Base-by-base conservation (phyloP, 2,113 vertebrate genomes). In the Rhodinocichla rosea region DNA sequence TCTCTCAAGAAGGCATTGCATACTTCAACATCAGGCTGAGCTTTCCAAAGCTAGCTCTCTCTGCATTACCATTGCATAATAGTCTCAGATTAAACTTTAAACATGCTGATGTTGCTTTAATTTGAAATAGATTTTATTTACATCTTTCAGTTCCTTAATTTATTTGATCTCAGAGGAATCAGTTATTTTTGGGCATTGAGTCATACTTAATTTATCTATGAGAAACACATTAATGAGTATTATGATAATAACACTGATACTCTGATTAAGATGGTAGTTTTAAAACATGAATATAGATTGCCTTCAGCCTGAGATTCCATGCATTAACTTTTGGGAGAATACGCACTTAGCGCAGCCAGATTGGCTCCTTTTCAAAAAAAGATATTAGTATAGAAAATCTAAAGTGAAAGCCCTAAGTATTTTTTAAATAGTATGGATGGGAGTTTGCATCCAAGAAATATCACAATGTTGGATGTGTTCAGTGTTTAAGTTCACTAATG, bases 91-190 rank as follows among this genome's bases (percentile, higher is more conserved):
- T 1, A 3, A 92, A 50, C 16, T 84, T 81, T 74, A 91, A 91
- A 75, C 12, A 11, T 76, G 19, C 23, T 92, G 35, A n/a, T 77
- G 37, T 49, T 87, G n/a, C 59, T 94, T 89, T 65, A 60, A 82
- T 82, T 89, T 85, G 49, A 84, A 87, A 89, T n/a, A 42, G 32
- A 47, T 82, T 90, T 91, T 92, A 45, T 69, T 94, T 90, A 67
- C 50, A 49, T 49, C 42, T 76, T 83, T 62, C 33, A 68, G 11
- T 55, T 70, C 14, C 30, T 75, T 92, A 69, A 74, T 89, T 92
- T 62, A 49, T 71, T 90, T 91, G 13, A 40, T 88, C n/a, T 56
- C 56, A 35, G 30, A 27, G 44, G 37, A 78, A 81, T 82, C 10
- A 24, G 11, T 64, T 82, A 56, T 77, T 93, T 26, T 83, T 55